These are phyloP conservation scores for Magallana angulata DNA, from an alignment of 1,140 invertebrate genomes.

Conservation along the genomic window DNA sequence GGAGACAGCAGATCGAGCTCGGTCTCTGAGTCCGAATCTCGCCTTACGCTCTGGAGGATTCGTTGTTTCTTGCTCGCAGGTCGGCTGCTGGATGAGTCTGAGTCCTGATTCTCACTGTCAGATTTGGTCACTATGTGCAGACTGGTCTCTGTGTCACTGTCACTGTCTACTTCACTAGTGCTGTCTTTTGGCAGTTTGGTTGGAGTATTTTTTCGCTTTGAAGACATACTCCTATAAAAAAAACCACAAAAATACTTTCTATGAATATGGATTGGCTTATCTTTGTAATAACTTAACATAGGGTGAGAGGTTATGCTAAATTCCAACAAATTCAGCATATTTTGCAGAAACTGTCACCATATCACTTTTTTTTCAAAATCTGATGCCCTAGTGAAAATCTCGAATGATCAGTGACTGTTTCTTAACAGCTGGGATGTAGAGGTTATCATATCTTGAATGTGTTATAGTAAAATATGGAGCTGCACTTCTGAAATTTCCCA, in stretches of 20 bases:
- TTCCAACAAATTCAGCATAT: constrained; percentile 26
- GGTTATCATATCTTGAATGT: constrained; percentile 33
- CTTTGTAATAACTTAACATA: constrained; percentile 16
- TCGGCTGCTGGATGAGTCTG: constrained; percentile 68
- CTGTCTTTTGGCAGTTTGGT: constrained; percentile 92
- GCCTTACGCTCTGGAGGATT: constrained; percentile 67
- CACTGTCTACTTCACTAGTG: constrained; percentile 59
- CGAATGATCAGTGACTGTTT: constrained; percentile 27
- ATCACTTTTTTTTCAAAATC: constrained; percentile 14
- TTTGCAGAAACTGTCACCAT: constrained; percentile 27
- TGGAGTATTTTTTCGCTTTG: constrained; percentile 94
- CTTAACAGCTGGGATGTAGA: constrained; percentile 30
- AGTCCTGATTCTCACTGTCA: constrained; percentile 63
- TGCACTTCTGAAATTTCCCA: constrained; percentile 29
- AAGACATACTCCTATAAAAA: constrained; percentile 91
- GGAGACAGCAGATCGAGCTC: constrained; percentile 81
- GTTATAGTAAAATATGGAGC: constrained; percentile 34
- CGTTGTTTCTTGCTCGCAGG: constrained; percentile 71
- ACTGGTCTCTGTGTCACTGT: constrained; percentile 56
- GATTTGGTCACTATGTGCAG: constrained; percentile 64
- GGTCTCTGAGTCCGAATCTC: constrained; percentile 81
- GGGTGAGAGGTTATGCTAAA: constrained; percentile 23
- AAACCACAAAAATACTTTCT: constrained; percentile 54
- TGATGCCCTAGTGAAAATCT: constrained; percentile 16
- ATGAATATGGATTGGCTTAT: constrained; percentile 30